Percentiles rank a stretch among this genome's conserved stretches.
Evolutionary conservation across 2,797 vertebrate genomes (phyloP).

Genomic region (Parauchenoglanis punctatus): DNA sequence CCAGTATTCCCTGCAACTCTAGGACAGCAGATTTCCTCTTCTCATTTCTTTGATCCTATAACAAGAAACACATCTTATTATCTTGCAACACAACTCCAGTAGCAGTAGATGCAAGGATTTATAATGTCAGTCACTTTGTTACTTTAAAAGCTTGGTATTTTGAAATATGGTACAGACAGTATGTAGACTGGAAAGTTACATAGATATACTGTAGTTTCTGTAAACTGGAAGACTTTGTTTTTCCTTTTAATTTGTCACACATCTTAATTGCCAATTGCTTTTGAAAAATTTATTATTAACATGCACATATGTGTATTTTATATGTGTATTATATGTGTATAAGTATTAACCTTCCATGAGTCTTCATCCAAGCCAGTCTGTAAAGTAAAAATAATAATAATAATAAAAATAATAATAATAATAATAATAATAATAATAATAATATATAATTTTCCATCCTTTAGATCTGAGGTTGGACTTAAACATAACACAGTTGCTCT

Average conservation of each 20-base stretch:
- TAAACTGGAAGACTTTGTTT: neutral
- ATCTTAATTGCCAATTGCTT: neutral
- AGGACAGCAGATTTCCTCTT: constrained; percentile 76
- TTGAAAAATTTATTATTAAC: neutral
- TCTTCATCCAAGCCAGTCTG: constrained; percentile 67
- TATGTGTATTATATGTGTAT: neutral
- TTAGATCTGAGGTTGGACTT: neutral
- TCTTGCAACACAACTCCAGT: neutral
- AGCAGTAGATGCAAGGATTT: neutral
- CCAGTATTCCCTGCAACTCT: constrained; percentile 81
- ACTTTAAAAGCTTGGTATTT: neutral
- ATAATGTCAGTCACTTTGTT: neutral
- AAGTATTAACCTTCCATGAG: constrained; percentile 69
- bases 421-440: no score
- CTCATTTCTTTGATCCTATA: constrained; percentile 65
- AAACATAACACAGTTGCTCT: neutral
- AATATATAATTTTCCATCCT: neutral
- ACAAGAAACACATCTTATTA: neutral
- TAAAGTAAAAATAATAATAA: neutral
- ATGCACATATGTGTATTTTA: neutral
- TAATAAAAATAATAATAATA: no score
- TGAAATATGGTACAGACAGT: neutral
- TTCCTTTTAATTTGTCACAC: neutral
- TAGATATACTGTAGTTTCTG: neutral
- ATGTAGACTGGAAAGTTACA: neutral